A percentile compares a stretch with the other conserved stretches of the same genome.
Conservation (phyloP, 1,140 invertebrate genomes). For the Rhagoletis pomonella region DNA sequence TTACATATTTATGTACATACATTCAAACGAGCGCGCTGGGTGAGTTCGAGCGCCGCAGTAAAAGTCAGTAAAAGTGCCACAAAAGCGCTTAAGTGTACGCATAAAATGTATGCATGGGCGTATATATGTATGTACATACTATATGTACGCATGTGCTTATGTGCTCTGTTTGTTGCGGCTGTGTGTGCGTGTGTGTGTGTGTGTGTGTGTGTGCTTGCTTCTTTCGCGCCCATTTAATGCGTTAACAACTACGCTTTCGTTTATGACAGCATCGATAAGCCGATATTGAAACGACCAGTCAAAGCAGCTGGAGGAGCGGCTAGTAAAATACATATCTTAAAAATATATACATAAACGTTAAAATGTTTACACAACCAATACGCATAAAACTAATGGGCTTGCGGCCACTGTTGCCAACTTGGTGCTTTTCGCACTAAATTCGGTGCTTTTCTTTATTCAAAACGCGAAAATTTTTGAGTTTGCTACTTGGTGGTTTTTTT, state of each 20-base stretch:
- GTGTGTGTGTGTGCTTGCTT: neutral
- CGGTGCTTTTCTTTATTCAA: too few relatives aligned
- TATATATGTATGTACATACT: neutral
- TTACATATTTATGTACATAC: neutral
- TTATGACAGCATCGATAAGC: slow-evolving; percentile 49
- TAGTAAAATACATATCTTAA: neutral
- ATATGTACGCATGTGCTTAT: neutral
- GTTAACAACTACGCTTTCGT: slow-evolving; percentile 23
- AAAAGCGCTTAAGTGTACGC: neutral
- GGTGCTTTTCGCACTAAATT: too few relatives aligned
- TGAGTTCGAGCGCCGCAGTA: slow-evolving; percentile 7
- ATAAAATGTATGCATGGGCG: neutral
- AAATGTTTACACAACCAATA: slow-evolving; percentile 38
- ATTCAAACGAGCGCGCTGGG: neutral
- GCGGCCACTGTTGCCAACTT: too few relatives aligned
- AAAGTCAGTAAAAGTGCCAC: slow-evolving; percentile 29
- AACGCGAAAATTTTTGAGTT: too few relatives aligned
- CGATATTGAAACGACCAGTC: neutral
- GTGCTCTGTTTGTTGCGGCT: slow-evolving; percentile 9
- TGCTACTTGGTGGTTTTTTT: neutral
- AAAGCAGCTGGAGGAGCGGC: neutral
- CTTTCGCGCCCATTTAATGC: neutral
- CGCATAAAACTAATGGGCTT: slow-evolving; percentile 1
- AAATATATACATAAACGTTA: slow-evolving; percentile 1
- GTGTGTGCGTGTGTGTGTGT: neutral